A percentile compares a stretch with the other conserved stretches of the same genome.
Evolutionary conservation across 2,113 vertebrate genomes (phyloP).

Genomic region (Laticauda colubrina): DNA sequence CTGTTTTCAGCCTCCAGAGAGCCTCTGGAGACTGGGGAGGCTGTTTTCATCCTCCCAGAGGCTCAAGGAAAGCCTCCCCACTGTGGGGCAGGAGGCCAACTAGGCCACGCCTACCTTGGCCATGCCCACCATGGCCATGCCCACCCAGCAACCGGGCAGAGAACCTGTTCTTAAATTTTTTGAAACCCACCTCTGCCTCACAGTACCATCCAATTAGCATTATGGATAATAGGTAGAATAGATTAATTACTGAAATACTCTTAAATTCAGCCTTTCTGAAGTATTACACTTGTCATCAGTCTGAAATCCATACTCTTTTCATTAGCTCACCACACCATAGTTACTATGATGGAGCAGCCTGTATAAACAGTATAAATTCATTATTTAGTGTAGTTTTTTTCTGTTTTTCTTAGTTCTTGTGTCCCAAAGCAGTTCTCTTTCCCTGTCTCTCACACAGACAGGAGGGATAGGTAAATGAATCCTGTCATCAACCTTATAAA

Average conservation of each 20-base stretch:
- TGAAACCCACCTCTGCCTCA: too few relatives aligned
- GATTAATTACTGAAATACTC: background rate
- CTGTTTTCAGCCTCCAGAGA: too few relatives aligned
- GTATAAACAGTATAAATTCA: background rate
- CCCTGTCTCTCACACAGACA: background rate
- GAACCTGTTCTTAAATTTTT: too few relatives aligned
- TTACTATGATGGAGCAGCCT: background rate
- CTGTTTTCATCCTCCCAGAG: too few relatives aligned
- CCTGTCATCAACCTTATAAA: background rate
- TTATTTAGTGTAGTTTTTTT: background rate
- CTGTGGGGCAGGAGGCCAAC: too few relatives aligned
- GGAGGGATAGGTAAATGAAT: background rate
- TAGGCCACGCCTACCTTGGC: too few relatives aligned
- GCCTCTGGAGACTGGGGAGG: too few relatives aligned
- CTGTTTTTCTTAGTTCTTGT: background rate
- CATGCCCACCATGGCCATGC: too few relatives aligned
- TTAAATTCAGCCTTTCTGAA: background rate
- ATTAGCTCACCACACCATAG: background rate
- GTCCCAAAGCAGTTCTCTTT: background rate
- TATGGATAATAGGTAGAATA: background rate
- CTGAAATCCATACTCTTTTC: background rate
- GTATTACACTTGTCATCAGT: background rate
- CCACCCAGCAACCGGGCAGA: too few relatives aligned
- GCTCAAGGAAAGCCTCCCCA: too few relatives aligned
- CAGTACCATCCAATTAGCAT: background rate